Evolutionary conservation across 2,888 invertebrate species (phyloP).

Genomic region (Drosophila subsilvestris): DNA sequence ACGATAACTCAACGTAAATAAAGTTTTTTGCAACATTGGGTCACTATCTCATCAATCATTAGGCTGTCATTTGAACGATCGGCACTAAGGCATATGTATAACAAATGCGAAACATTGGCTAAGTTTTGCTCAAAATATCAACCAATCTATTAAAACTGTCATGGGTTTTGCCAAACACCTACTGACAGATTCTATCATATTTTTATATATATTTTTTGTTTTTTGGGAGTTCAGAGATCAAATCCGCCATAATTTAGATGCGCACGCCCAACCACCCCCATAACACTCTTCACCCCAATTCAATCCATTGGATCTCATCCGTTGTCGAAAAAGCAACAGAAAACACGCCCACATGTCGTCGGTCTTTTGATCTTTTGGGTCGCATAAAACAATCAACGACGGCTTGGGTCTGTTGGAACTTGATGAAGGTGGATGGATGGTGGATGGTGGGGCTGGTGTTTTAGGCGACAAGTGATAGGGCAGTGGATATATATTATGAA

Average conservation of each 20-base stretch:
- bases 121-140: no score
- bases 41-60: neutral
- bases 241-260: slow-evolving; percentile 54
- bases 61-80: neutral
- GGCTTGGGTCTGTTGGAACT: slow-evolving; percentile 8
- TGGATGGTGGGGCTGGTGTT: slow-evolving; percentile 7
- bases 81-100: no score
- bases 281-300: neutral
- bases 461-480: slow-evolving; percentile 14
- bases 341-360: slow-evolving; percentile 40
- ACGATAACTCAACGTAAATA: neutral
- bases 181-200: slow-evolving; percentile 1
- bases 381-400: slow-evolving; percentile 66
- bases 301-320: neutral
- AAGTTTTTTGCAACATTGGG: neutral
- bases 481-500: slow-evolving; percentile 53
- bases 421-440: neutral
- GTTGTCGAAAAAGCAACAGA: slow-evolving; percentile 7
- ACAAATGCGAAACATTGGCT: no score
- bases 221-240: slow-evolving; percentile 65
- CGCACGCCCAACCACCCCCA: slow-evolving; percentile 1
- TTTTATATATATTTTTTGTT: slow-evolving; percentile 15
- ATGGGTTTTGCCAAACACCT: neutral
- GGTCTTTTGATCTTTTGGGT: slow-evolving; percentile 28
- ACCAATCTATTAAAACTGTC: neutral